These are phyloP conservation scores for Buceros bicornis DNA, from an alignment of 2,797 vertebrate species.

Conservation along the genomic window DNA sequence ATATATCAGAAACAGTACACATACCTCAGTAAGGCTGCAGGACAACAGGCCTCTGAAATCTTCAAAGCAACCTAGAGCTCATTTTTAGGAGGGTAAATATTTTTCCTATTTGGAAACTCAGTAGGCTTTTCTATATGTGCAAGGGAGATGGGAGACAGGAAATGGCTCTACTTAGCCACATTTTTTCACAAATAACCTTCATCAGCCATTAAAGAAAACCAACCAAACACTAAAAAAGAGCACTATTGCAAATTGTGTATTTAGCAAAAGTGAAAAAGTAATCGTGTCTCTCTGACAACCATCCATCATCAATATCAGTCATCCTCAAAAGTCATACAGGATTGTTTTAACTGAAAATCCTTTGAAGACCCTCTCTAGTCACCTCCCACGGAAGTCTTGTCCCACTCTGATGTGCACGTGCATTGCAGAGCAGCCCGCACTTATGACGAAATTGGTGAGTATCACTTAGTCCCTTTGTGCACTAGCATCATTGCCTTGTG, in stretches of 20 bases:
- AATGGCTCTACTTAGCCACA: background rate
- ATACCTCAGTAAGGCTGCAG: background rate
- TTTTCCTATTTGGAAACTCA: background rate
- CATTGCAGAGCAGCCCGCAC: background rate
- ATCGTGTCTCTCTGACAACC: background rate
- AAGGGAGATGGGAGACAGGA: background rate
- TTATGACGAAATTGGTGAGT: background rate
- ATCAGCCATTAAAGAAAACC: background rate
- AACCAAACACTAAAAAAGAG: background rate
- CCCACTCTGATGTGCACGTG: background rate
- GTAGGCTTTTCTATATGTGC: background rate
- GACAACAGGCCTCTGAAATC: background rate
- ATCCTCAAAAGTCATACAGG: background rate
- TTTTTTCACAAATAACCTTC: background rate
- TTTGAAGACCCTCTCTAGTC: background rate
- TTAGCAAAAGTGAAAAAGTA: conserved; percentile 23
- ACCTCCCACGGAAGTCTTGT: background rate
- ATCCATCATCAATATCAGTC: background rate
- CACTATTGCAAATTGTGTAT: background rate
- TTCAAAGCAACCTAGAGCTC: background rate
- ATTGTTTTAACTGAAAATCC: background rate
- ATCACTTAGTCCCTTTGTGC: background rate
- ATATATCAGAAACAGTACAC: background rate
- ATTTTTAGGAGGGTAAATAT: background rate
- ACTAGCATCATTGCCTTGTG: background rate